phyloP scores from a whole-genome alignment of 2,888 invertebrate genomes.

The Phaedon cochleariae region DNA sequence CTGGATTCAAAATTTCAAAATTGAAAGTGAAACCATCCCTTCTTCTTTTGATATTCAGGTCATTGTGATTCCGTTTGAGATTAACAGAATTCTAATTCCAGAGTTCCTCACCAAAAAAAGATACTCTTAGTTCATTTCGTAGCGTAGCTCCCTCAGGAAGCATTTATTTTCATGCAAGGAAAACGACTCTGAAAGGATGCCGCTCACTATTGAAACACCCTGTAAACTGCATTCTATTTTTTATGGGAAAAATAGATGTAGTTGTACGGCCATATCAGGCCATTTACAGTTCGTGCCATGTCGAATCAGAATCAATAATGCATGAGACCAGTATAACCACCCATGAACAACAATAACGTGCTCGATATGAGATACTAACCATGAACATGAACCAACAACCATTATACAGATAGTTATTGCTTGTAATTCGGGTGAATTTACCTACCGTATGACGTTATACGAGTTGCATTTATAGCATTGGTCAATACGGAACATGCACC shows the following conservation, averaged over 20 bases:
- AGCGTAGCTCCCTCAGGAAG: too few relatives aligned
- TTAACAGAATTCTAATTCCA: too few relatives aligned
- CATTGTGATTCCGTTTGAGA: too few relatives aligned
- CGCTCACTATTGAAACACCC: not conserved
- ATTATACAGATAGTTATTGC: slow-evolving; percentile 26
- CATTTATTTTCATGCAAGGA: too few relatives aligned
- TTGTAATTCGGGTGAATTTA: slow-evolving; percentile 9
- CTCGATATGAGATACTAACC: slow-evolving; percentile 20
- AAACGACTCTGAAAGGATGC: too few relatives aligned
- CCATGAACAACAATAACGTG: slow-evolving; percentile 22
- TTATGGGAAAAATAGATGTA: not conserved
- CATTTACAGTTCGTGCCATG: slow-evolving; percentile 1
- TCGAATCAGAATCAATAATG: slow-evolving; percentile 17
- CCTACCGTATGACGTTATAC: not conserved
- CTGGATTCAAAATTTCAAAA: too few relatives aligned
- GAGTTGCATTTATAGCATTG: not conserved
- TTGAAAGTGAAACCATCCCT: too few relatives aligned
- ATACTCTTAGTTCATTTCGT: too few relatives aligned
- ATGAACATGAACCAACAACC: slow-evolving; percentile 28
- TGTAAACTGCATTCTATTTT: not conserved
- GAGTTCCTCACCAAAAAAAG: too few relatives aligned
- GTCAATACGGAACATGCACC: not conserved
- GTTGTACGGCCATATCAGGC: not conserved
- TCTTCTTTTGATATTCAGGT: too few relatives aligned
- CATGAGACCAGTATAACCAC: slow-evolving; percentile 21